Conservation (phyloP, 2,888 invertebrate genomes). For the Aphodius granarius region DNA sequence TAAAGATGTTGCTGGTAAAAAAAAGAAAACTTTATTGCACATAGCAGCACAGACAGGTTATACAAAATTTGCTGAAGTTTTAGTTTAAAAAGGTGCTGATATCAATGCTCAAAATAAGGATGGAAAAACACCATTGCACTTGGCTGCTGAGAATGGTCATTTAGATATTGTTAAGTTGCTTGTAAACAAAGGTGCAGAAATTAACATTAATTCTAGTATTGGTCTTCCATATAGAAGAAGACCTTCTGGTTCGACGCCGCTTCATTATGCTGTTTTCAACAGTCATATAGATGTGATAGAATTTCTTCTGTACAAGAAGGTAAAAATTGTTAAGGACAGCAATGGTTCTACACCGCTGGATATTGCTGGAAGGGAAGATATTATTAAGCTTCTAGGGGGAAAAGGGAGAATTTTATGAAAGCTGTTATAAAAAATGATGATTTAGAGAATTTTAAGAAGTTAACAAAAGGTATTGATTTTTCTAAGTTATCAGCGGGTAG, state of each 20-base stretch:
- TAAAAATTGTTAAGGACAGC: not conserved
- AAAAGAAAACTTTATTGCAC: not conserved
- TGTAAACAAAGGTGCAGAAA: no score
- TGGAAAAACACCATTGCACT: not conserved
- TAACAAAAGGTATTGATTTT: no score
- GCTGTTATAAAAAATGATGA: no score
- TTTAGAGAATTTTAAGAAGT: no score
- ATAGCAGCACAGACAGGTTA: not conserved
- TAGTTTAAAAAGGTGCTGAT: not conserved
- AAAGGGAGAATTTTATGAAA: no score
- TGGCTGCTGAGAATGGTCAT: no score
- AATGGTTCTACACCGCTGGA: not conserved
- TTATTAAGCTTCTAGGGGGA: no score
- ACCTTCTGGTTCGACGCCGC: not conserved
- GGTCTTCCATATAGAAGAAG: not conserved
- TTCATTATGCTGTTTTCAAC: not conserved
- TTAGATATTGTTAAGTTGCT: no score
- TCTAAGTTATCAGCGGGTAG: no score
- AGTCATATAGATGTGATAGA: not conserved
- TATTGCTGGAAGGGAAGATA: no score
- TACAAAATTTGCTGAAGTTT: not conserved
- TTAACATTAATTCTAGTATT: no score
- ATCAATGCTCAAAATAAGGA: constrained; percentile 52
- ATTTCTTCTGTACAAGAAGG: not conserved
- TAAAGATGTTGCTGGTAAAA: no score